Evolutionary conservation across 2,888 invertebrate genomes (phyloP).

Genomic region (Gryllus longicercus): DNA sequence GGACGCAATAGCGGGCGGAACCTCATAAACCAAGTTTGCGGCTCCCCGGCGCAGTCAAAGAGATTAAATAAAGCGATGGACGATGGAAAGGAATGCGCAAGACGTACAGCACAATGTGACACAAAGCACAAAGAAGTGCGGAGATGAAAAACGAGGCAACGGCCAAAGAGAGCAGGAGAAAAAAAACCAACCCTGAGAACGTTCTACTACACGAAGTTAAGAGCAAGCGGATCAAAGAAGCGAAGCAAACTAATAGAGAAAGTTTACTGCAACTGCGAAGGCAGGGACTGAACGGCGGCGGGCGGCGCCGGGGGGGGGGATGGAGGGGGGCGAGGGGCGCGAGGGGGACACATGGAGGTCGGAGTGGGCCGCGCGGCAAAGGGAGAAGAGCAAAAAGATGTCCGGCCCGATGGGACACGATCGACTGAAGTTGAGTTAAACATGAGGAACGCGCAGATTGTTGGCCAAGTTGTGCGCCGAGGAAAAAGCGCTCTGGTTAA

Average conservation of each 20-base stretch:
- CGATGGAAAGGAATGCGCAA: not conserved
- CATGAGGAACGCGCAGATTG: not conserved
- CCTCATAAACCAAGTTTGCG: not conserved
- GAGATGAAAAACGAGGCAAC: not conserved
- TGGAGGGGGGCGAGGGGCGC: not conserved
- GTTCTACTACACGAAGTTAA: slow-evolving; percentile 3
- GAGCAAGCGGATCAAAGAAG: not conserved
- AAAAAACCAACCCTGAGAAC: not conserved
- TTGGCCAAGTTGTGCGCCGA: not conserved
- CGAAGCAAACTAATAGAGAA: slow-evolving; percentile 3
- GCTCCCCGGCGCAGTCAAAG: not conserved
- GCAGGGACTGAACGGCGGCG: not conserved
- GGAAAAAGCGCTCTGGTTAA: not conserved
- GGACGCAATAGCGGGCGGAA: not conserved
- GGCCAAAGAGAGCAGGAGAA: not conserved
- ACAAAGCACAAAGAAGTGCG: not conserved
- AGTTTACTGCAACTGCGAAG: not conserved
- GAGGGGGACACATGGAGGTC: not conserved
- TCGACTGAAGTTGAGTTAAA: slow-evolving; percentile 3
- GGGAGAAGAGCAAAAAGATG: not conserved
- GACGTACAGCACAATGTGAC: not conserved
- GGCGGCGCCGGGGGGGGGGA: not conserved
- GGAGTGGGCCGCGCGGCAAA: not conserved
- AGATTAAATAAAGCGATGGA: slow-evolving; percentile 3
- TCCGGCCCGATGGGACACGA: not conserved